Conservation (phyloP, 30 jellyfish, hydroid and myxozoan species). For the Mastigias papua region DNA sequence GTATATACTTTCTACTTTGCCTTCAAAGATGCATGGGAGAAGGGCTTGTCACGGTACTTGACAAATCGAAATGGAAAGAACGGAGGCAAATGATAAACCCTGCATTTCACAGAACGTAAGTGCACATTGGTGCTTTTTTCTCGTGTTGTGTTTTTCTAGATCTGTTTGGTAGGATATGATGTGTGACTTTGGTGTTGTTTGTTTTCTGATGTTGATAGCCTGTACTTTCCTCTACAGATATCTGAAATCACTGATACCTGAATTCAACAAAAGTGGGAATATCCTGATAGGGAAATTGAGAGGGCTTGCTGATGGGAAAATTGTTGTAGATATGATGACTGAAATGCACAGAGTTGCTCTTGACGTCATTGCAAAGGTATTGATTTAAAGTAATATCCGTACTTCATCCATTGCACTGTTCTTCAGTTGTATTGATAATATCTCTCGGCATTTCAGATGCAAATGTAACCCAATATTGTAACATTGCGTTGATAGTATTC, state of each 20-base stretch:
- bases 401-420: not conserved
- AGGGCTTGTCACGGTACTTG: constrained; percentile 33
- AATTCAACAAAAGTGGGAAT: constrained; percentile 31
- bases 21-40: constrained; percentile 43
- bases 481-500: too few species aligned
- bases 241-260: constrained; percentile 36
- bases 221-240: constrained; percentile 3
- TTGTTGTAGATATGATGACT: constrained; percentile 18
- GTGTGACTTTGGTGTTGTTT: not conserved
- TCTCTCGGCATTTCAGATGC: too few species aligned
- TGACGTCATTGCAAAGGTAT: constrained; percentile 40
- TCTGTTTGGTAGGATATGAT: not conserved
- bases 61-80: constrained; percentile 26
- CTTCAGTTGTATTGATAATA: too few species aligned
- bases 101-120: constrained; percentile 57
- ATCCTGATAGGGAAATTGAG: constrained; percentile 16
- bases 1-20: too few species aligned
- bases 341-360: constrained; percentile 45
- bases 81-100: constrained; percentile 42
- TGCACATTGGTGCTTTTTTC: not conserved
- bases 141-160: not conserved
- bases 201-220: too few species aligned
- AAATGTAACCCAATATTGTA: too few species aligned
- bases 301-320: constrained; percentile 35
- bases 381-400: not conserved